A percentile compares a stretch with the other conserved stretches of the same genome.
These are phyloP conservation scores for Drosophila bipectinata DNA, from an alignment of 1,140 invertebrate species.

Conservation along the genomic window DNA sequence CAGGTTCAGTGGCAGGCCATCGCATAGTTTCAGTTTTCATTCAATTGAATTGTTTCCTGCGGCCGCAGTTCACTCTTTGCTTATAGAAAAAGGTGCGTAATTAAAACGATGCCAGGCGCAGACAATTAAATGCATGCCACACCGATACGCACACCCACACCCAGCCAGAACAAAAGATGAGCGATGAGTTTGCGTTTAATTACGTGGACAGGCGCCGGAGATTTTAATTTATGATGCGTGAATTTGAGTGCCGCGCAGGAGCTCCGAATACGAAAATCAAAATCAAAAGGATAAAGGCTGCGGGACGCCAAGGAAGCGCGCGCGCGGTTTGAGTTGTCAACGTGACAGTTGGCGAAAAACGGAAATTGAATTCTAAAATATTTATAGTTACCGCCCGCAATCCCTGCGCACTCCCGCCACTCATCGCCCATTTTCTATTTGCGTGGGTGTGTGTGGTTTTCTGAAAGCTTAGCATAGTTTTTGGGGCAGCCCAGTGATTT, in stretches of 20 bases:
- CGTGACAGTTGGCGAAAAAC: slow-evolving; percentile 44
- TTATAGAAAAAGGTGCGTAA: slow-evolving; percentile 72
- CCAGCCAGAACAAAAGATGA: slow-evolving; percentile 54
- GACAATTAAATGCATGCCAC: slow-evolving; percentile 77
- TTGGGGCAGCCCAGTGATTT: slow-evolving; percentile 61
- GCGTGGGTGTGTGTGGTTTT: slow-evolving; percentile 10
- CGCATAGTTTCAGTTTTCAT: slow-evolving; percentile 63
- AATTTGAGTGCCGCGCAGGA: slow-evolving; percentile 21
- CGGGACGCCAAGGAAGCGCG: slow-evolving; percentile 21
- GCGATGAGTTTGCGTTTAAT: slow-evolving; percentile 70
- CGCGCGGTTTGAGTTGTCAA: slow-evolving; percentile 16
- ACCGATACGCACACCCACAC: slow-evolving; percentile 6
- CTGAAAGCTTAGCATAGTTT: slow-evolving; percentile 53
- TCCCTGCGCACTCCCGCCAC: background rate
- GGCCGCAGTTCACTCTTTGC: slow-evolving; percentile 21
- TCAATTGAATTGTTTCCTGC: slow-evolving; percentile 66
- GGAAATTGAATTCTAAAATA: slow-evolving; percentile 81
- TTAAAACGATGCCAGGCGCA: slow-evolving; percentile 69
- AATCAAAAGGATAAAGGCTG: slow-evolving; percentile 1
- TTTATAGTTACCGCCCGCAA: slow-evolving; percentile 40
- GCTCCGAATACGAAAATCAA: background rate
- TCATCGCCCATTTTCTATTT: slow-evolving; percentile 3
- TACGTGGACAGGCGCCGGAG: slow-evolving; percentile 57
- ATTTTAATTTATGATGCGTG: slow-evolving; percentile 65
- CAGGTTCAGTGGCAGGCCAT: background rate